Evolutionary conservation across 2,113 vertebrate genomes (phyloP).

Genomic region (Tenebrosternarchus preto): DNA sequence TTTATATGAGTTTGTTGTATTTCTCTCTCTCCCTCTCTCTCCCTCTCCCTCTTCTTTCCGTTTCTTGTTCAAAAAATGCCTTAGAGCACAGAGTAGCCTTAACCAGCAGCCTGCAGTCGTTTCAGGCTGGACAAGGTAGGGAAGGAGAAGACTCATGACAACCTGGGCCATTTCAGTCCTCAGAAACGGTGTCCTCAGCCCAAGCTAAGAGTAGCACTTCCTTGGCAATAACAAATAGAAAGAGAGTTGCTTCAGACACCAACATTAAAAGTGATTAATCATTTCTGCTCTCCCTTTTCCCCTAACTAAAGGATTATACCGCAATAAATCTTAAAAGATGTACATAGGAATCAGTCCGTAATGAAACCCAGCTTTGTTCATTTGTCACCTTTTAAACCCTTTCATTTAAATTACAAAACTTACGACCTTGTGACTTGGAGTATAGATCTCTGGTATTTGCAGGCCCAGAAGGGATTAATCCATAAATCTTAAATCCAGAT

Average conservation of each 20-base stretch:
- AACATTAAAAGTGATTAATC: conserved; percentile 98
- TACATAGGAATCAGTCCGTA: conserved; percentile 94
- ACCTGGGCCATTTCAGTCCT: conserved; percentile 73
- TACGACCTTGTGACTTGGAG: conserved; percentile 80
- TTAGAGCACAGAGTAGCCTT: conserved; percentile 79
- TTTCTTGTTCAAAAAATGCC: conserved; percentile 73
- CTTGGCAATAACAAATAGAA: conserved; percentile 97
- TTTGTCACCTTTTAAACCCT: conserved; percentile 85
- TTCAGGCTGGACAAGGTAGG: conserved; percentile 77
- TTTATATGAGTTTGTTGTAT: conserved; percentile 76
- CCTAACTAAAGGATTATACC: conserved; percentile 89
- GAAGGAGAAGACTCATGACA: conserved; percentile 84
- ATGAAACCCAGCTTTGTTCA: conserved; percentile 88
- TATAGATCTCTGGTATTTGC: conserved; percentile 81
- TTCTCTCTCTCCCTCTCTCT: conserved; percentile 47
- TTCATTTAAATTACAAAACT: conserved; percentile 86
- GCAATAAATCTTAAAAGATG: conserved; percentile 99
- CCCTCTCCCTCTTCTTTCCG: conserved; percentile 58
- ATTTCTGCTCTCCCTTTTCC: conserved; percentile 78
- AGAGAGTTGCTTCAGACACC: conserved; percentile 93
- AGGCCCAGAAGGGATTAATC: conserved; percentile 77
- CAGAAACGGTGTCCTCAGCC: conserved; percentile 87
- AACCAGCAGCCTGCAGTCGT: conserved; percentile 78
- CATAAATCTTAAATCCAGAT: conserved; percentile 76
- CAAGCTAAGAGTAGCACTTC: conserved; percentile 83